Percentiles rank a stretch among this genome's conserved stretches.
phyloP scores from a whole-genome alignment of 2,797 vertebrate genomes.

The Gouania willdenowi region DNA sequence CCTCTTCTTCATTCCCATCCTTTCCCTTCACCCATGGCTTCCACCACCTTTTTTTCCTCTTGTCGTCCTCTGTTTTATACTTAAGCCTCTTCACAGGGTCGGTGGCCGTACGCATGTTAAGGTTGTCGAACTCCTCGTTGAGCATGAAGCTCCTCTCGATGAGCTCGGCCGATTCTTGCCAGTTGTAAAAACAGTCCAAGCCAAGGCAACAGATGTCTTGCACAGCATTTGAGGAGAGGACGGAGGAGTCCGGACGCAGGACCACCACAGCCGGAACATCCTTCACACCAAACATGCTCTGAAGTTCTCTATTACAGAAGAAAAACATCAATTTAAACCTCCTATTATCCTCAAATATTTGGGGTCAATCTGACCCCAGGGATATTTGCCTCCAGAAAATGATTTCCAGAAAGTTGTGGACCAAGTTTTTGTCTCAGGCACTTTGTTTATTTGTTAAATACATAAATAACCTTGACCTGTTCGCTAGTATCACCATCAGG shows the following conservation, averaged over 20 bases:
- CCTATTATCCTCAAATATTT: no score
- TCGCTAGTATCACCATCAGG: no score
- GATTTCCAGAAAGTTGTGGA: no score
- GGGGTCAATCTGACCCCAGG: no score
- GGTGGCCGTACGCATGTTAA: slow-evolving; percentile 71
- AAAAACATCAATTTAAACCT: background rate
- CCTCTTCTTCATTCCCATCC: slow-evolving; percentile 10
- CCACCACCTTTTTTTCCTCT: slow-evolving; percentile 68
- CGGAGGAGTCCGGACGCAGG: slow-evolving; percentile 80
- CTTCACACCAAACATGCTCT: slow-evolving; percentile 75
- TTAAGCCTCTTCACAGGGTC: slow-evolving; percentile 82
- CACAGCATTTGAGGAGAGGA: slow-evolving; percentile 79
- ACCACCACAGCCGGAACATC: slow-evolving; percentile 82
- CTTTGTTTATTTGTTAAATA: no score
- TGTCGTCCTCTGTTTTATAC: slow-evolving; percentile 77
- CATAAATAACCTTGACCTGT: no score
- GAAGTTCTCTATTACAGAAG: slow-evolving; percentile 75
- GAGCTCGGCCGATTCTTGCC: slow-evolving; percentile 85
- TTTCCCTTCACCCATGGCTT: slow-evolving; percentile 35
- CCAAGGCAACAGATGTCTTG: slow-evolving; percentile 78
- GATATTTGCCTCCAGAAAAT: no score
- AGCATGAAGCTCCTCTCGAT: slow-evolving; percentile 85
- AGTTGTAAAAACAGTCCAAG: slow-evolving; percentile 79
- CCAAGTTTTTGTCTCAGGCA: no score
- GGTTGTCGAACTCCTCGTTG: slow-evolving; percentile 80